A percentile compares a stretch with the other conserved stretches of the same genome.
These are phyloP conservation scores for Heptranchias perlo DNA, from an alignment of 2,113 vertebrate species.

Conservation along the genomic window DNA sequence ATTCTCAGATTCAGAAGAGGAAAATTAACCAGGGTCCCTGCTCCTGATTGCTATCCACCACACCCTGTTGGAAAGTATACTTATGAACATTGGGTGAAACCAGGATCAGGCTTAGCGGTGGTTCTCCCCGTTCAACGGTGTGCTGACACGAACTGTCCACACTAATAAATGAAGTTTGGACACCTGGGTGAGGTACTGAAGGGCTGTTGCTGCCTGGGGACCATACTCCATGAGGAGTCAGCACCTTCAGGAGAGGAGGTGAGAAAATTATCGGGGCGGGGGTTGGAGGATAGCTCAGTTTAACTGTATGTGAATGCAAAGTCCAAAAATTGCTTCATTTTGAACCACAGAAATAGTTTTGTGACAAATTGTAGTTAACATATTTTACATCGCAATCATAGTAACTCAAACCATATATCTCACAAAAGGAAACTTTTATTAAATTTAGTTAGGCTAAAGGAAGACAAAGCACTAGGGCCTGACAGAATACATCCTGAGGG, in stretches of 20 bases:
- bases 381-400: background rate
- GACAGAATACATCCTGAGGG: no score
- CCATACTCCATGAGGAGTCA: no score
- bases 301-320: background rate
- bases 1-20: background rate
- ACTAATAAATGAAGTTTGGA: no score
- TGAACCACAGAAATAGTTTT: background rate
- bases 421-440: background rate
- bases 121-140: no score
- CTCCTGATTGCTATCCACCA: background rate
- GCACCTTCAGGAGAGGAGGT: background rate
- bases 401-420: background rate
- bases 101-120: no score
- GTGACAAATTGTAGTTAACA: background rate
- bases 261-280: background rate
- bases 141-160: no score
- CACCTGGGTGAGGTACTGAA: no score
- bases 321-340: background rate
- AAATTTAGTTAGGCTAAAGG: background rate
- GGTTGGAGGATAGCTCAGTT: no score
- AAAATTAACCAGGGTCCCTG: background rate
- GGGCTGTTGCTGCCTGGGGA: no score
- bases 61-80: background rate
- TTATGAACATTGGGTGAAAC: no score
- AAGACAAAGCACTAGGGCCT: no score